These are phyloP conservation scores for Promerops cafer DNA, from an alignment of 2,113 vertebrate genomes.

Conservation along the genomic window DNA sequence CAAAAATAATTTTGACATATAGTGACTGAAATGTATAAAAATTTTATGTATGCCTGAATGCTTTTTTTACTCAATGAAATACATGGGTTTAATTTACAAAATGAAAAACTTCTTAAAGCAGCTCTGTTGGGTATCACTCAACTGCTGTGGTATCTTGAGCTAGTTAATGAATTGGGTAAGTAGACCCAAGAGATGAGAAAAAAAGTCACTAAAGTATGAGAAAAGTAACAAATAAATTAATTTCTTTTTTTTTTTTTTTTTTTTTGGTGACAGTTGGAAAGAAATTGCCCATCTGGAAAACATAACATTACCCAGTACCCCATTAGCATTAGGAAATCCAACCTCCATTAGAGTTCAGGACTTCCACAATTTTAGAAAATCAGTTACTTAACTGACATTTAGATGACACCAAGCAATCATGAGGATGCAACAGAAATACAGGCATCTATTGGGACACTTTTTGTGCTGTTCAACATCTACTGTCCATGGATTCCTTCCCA, in stretches of 20 bases:
- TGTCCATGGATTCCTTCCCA: neutral
- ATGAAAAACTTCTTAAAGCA: neutral
- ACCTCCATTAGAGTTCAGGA: neutral
- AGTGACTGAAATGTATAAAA: neutral
- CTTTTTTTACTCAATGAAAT: neutral
- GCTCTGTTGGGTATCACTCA: neutral
- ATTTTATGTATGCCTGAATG: neutral
- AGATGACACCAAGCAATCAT: neutral
- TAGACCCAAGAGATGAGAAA: neutral
- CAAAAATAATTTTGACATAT: neutral
- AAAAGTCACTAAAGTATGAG: neutral
- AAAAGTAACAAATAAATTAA: neutral
- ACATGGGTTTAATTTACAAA: neutral
- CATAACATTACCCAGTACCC: neutral
- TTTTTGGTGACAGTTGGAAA: neutral
- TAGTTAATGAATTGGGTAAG: neutral
- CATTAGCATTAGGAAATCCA: neutral
- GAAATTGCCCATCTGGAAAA: neutral
- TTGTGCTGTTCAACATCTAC: neutral
- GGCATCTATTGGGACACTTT: neutral
- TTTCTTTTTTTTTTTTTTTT: neutral
- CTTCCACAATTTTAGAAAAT: neutral
- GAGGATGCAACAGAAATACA: neutral
- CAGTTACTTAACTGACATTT: neutral
- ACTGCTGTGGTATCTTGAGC: neutral